These are phyloP conservation scores for Octomys mimax DNA, from an alignment of 2,797 vertebrate genomes.

Conservation along the genomic window DNA sequence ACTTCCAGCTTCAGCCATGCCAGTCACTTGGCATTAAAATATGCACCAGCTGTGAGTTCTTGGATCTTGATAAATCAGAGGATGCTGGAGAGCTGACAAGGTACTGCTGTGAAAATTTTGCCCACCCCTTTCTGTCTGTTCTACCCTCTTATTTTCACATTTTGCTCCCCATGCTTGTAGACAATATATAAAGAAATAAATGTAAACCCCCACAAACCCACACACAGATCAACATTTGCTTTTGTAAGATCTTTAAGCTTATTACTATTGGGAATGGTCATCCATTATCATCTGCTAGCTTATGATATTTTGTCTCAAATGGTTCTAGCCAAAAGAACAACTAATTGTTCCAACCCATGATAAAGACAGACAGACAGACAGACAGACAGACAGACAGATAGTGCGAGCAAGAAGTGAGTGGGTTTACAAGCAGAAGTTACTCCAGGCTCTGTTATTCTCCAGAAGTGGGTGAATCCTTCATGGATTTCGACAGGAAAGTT, in stretches of 20 bases:
- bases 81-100: constrained; percentile 85
- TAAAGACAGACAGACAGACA: neutral
- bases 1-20: constrained; percentile 86
- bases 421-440: constrained; percentile 33
- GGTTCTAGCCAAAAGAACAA: constrained; percentile 5
- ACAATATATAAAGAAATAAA: constrained; percentile 81
- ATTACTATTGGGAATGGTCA: constrained; percentile 58
- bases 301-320: constrained; percentile 67
- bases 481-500: constrained; percentile 59
- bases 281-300: constrained; percentile 65
- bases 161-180: constrained; percentile 79
- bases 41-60: constrained; percentile 87
- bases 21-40: constrained; percentile 88
- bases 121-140: constrained; percentile 78
- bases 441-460: neutral
- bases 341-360: neutral
- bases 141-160: constrained; percentile 84
- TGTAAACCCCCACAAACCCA: constrained; percentile 72
- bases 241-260: constrained; percentile 70
- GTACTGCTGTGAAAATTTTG: constrained; percentile 86
- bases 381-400: neutral
- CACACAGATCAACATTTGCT: constrained; percentile 58
- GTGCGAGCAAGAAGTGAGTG: neutral
- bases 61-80: constrained; percentile 88
- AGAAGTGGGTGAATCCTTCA: neutral